Evolutionary conservation across 2,113 vertebrate genomes (phyloP).

Genomic region (Trichomycterus rosablanca): DNA sequence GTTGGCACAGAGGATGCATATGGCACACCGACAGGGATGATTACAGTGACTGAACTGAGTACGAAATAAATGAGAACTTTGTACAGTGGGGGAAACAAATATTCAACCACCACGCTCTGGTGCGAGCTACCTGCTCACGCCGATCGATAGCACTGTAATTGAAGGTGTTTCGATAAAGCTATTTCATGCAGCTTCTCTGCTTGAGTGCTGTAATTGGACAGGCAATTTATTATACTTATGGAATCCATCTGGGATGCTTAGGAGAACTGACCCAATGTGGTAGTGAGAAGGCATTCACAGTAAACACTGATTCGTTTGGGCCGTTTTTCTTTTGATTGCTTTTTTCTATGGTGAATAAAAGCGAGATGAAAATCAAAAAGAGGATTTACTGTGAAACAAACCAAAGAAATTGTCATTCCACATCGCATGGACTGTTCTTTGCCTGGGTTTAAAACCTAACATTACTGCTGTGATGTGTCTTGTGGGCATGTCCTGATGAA

Average conservation of each 20-base stretch:
- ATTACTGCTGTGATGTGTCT: neutral
- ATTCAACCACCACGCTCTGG: conserved; percentile 34
- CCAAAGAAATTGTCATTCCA: neutral
- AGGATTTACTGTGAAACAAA: conserved; percentile 17
- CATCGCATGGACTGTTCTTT: conserved; percentile 29
- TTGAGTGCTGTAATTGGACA: conserved; percentile 54
- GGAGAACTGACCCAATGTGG: conserved; percentile 13
- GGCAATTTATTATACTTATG: conserved; percentile 62
- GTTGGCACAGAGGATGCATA: conserved; percentile 25
- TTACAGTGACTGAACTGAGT: conserved; percentile 43
- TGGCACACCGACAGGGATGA: conserved; percentile 49
- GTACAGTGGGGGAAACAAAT: conserved; percentile 21
- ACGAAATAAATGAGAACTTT: too few relatives aligned
- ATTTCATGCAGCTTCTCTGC: conserved; percentile 60
- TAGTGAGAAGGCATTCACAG: conserved; percentile 25
- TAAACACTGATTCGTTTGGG: conserved; percentile 41
- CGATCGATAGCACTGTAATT: conserved; percentile 68
- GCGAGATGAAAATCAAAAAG: conserved; percentile 37
- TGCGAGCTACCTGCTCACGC: conserved; percentile 44
- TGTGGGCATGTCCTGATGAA: conserved; percentile 14
- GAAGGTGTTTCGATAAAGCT: conserved; percentile 65
- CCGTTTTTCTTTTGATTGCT: conserved; percentile 29
- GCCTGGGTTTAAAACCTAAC: conserved; percentile 27
- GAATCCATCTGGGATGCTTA: conserved; percentile 48
- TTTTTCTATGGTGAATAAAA: conserved; percentile 36